Conservation (phyloP, 2,888 invertebrate species). For the Acanthosepion lycidas region DNA sequence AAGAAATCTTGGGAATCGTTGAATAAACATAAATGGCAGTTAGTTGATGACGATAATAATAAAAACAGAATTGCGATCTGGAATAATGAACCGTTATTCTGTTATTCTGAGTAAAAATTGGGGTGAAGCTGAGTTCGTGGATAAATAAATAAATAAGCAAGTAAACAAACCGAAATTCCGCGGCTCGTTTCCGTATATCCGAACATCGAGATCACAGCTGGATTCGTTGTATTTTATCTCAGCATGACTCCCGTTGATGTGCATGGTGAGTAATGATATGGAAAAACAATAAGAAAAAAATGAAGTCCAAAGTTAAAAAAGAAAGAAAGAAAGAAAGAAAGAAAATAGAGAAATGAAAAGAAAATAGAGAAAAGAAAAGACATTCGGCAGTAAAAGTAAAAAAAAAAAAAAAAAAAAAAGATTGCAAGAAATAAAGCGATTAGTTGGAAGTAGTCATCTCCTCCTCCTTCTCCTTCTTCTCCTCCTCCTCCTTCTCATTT, state of each 20-base stretch:
- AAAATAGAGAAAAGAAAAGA: background rate
- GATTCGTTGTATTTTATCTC: background rate
- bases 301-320: background rate
- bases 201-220: slow-evolving; percentile 33
- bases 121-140: background rate
- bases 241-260: background rate
- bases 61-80: slow-evolving; percentile 12
- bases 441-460: too few species aligned
- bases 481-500: too few species aligned
- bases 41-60: slow-evolving; percentile 8
- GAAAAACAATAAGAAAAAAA: background rate
- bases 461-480: too few species aligned
- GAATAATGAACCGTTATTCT: background rate
- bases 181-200: background rate
- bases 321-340: background rate
- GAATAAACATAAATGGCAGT: background rate
- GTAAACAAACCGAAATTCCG: background rate
- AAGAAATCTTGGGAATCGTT: background rate
- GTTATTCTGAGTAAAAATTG: background rate
- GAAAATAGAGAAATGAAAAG: background rate
- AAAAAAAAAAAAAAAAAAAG: background rate
- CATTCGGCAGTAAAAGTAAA: background rate
- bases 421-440: background rate
- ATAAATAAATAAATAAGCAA: background rate
- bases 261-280: background rate